Percentiles rank a stretch among this genome's conserved stretches.
phyloP scores from a whole-genome alignment of 2,113 vertebrate species.

The Pachypanchax playfairii region DNA sequence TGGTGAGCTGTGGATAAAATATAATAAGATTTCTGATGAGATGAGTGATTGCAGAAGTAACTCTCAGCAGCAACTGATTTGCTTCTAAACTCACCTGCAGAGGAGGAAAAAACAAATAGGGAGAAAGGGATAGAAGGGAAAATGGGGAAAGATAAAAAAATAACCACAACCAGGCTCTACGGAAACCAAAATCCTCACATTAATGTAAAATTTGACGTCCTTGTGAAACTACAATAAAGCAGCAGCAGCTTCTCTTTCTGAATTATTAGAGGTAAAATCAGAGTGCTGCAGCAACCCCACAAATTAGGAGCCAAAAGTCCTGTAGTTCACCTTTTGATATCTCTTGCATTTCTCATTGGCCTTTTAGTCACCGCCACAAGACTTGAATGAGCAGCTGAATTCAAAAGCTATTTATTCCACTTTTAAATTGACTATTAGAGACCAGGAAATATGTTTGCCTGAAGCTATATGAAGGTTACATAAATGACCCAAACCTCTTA shows the following conservation, averaged over 20 bases:
- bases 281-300: background rate
- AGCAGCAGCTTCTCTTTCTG: conserved; percentile 6
- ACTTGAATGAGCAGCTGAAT: conserved; percentile 9
- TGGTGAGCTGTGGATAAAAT: no score
- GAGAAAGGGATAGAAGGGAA: no score
- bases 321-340: background rate
- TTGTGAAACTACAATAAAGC: background rate
- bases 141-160: no score
- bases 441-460: conserved; percentile 1
- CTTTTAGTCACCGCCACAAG: conserved; percentile 24
- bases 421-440: conserved; percentile 17
- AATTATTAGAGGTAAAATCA: conserved; percentile 3
- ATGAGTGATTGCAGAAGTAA: no score
- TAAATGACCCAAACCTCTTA: background rate
- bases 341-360: conserved; percentile 4
- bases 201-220: no score
- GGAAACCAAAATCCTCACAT: no score
- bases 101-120: no score
- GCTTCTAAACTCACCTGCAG: no score
- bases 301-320: background rate
- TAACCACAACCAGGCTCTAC: no score
- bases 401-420: conserved; percentile 11
- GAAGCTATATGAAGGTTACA: background rate
- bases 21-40: no score
- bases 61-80: no score